Percentiles rank a stretch among this genome's conserved stretches.
These are phyloP conservation scores for Pseudoips prasinana DNA, from an alignment of 2,888 invertebrate species.

Conservation along the genomic window DNA sequence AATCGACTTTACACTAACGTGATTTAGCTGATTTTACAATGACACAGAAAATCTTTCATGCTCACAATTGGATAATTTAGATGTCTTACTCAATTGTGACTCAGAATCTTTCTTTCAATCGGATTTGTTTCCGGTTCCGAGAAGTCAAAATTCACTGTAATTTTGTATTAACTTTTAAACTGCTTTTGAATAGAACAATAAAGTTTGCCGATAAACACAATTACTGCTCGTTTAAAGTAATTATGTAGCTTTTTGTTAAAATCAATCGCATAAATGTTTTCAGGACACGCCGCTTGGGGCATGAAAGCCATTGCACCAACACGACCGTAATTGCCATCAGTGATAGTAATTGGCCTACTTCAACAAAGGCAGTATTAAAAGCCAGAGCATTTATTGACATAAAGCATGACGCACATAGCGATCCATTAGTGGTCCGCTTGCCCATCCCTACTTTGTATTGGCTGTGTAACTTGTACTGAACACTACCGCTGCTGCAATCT, in stretches of 20 bases:
- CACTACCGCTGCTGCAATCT: slow-evolving; percentile 7
- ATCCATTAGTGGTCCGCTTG: slow-evolving; percentile 59
- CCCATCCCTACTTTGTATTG: slow-evolving; percentile 28
- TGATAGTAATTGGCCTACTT: slow-evolving; percentile 64
- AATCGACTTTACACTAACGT: slow-evolving; percentile 17
- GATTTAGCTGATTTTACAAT: slow-evolving; percentile 18
- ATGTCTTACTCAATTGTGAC: slow-evolving; percentile 27
- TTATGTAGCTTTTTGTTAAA: slow-evolving; percentile 29
- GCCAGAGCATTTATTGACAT: slow-evolving; percentile 62
- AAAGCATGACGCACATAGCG: slow-evolving; percentile 55
- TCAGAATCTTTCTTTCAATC: slow-evolving; percentile 29
- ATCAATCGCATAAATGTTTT: slow-evolving; percentile 26
- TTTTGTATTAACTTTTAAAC: slow-evolving; percentile 26
- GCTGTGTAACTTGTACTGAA: slow-evolving; percentile 7
- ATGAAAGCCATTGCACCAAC: slow-evolving; percentile 35
- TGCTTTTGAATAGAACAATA: slow-evolving; percentile 7
- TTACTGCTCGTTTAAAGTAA: slow-evolving; percentile 20
- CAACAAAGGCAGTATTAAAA: slow-evolving; percentile 67
- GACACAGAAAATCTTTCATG: slow-evolving; percentile 13
- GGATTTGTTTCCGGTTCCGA: slow-evolving; percentile 26
- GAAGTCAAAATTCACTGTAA: slow-evolving; percentile 19
- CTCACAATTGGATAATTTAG: slow-evolving; percentile 28
- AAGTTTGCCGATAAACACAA: slow-evolving; percentile 8
- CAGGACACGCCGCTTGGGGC: slow-evolving; percentile 10
- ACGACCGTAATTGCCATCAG: slow-evolving; percentile 46